Percentiles rank a stretch among this genome's conserved stretches.
phyloP scores from a whole-genome alignment of 2,797 vertebrate species.

The Coracias cyanogaster region DNA sequence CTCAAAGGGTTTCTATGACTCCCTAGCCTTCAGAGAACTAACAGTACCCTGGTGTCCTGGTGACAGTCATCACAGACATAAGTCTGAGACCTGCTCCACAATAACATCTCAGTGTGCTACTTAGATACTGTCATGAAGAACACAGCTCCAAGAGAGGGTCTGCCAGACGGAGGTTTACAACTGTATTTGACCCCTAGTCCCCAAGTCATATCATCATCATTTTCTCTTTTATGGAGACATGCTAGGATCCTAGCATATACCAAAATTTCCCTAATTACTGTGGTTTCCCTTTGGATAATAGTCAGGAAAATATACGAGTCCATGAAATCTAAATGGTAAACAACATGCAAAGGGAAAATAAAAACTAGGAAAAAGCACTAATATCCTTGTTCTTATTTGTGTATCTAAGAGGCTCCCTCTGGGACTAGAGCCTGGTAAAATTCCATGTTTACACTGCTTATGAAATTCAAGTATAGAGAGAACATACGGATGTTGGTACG shows the following conservation, averaged over 20 bases:
- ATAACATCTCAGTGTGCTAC: neutral
- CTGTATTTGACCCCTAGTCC: neutral
- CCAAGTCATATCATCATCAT: neutral
- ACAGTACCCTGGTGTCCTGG: neutral
- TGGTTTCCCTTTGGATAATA: constrained; percentile 33
- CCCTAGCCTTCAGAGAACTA: neutral
- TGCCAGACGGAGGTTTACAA: neutral
- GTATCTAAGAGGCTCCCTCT: neutral
- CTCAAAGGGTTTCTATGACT: neutral
- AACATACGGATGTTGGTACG: constrained; percentile 11
- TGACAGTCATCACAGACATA: neutral
- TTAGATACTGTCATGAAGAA: neutral
- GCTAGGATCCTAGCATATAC: neutral
- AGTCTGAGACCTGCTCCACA: neutral
- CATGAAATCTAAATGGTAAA: constrained; percentile 27
- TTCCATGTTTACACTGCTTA: constrained; percentile 48
- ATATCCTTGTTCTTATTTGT: constrained; percentile 16
- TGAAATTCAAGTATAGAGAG: constrained; percentile 45
- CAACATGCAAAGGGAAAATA: neutral
- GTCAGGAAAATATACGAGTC: neutral
- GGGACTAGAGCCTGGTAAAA: constrained; percentile 47
- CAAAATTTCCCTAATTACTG: constrained; percentile 43
- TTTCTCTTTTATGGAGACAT: neutral
- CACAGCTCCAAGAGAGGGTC: neutral
- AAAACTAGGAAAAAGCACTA: neutral